Evolutionary conservation across 2,113 vertebrate species (phyloP), one percentile per base, ranked within the genome.

Genomic region (Marcusenius ussheri): DNA sequence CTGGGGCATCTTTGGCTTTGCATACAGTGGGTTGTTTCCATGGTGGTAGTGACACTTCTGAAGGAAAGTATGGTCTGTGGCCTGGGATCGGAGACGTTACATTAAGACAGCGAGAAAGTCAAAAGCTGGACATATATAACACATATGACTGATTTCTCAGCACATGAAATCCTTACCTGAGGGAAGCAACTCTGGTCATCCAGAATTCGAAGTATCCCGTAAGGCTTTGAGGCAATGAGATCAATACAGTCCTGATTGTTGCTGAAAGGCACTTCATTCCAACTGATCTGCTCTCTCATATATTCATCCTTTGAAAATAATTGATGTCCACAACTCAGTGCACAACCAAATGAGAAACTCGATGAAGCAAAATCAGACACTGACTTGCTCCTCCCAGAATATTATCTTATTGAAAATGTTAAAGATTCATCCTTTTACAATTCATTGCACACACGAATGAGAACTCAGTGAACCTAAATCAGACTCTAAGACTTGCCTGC

Each of bases 11-110:
- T 99, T 99, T 17, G 98, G 98, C 93, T 98, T 99, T 9, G 96
- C 97, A 93, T 99, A 99, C 3, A 99, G 94, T 0, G 95, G 96
- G 90, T 97, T 96, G 92, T 94, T 94, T 90, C 97, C 97, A 0
- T 99, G 98, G 94, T 99, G 98, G 95, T 99, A 99, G 93, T 99
- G 98, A 95, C 98, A 99, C 95, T 99, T 99, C 95, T 99, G 98
- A 90, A 99, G 97, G 93, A 99, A 99, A 0, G 98, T 99, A 95
- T 99, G 98, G 92, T 99, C 98, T 19, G 98, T 99, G 93, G 98
- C 98, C 98, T 99, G 90, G 87, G 45, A 49, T 93, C 87, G 90
- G 62, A 90, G 66, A 83, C 31, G 46, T 88, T 46, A 10, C 58
- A 87, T 45, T 50, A 47, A 46, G 77, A 83, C 50, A 56, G 19